These are phyloP conservation scores for Eupithecia subfuscata DNA, from an alignment of 2,888 invertebrate genomes.

Conservation along the genomic window DNA sequence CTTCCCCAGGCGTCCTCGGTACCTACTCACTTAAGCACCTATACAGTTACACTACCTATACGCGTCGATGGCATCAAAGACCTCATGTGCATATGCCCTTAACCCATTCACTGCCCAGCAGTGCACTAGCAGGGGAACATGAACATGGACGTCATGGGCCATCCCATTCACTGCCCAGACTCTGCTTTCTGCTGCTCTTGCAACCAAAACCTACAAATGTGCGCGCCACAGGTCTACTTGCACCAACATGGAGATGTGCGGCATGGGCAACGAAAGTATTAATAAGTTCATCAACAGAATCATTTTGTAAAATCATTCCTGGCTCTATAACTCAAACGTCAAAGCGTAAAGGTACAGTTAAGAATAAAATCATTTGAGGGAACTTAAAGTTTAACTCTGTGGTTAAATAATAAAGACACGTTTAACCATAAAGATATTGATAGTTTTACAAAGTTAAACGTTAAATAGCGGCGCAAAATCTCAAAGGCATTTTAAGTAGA, in stretches of 20 bases:
- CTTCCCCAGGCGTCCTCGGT: too few relatives aligned
- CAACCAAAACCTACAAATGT: too few relatives aligned
- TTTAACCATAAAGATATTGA: conserved; percentile 1
- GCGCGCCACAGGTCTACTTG: background rate
- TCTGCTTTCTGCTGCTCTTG: too few relatives aligned
- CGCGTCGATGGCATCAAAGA: background rate
- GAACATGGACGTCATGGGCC: background rate
- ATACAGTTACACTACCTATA: background rate
- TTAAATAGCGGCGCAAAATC: conserved; percentile 54
- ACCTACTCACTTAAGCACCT: too few relatives aligned
- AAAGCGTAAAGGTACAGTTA: background rate
- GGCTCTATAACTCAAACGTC: background rate
- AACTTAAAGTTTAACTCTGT: conserved; percentile 30
- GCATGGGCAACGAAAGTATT: background rate
- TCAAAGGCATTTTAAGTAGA: conserved; percentile 30
- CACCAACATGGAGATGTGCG: background rate
- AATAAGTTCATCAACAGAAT: background rate
- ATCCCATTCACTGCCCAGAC: background rate
- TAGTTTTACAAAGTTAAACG: conserved; percentile 36
- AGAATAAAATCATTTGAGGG: background rate
- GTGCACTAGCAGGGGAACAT: too few relatives aligned
- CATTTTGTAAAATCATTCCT: background rate
- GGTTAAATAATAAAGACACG: background rate
- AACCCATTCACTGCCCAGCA: background rate
- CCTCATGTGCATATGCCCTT: background rate